Evolutionary conservation across 2,888 invertebrate genomes (phyloP).

Genomic region (Calephelis perditalis): DNA sequence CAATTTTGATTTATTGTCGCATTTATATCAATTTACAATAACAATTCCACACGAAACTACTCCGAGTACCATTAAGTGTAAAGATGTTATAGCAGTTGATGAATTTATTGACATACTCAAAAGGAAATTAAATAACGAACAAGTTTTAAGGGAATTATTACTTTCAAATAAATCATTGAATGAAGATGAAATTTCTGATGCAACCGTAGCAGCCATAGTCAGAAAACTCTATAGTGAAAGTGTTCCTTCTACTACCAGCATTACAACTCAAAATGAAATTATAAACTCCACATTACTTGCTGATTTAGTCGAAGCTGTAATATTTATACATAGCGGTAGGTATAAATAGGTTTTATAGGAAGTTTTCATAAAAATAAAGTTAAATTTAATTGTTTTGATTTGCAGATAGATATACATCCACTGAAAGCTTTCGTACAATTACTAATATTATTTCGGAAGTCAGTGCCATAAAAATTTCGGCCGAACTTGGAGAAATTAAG

Average conservation of each 20-base stretch:
- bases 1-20: conserved; percentile 52
- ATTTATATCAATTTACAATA: conserved; percentile 43
- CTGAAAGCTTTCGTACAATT: conserved; percentile 33
- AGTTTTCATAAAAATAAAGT: not conserved
- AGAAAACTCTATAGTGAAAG: conserved; percentile 57
- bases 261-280: conserved; percentile 42
- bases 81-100: conserved; percentile 50
- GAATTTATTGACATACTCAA: conserved; percentile 58
- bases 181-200: conserved; percentile 44
- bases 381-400: conserved; percentile 19
- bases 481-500: conserved; percentile 52
- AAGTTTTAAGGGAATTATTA: conserved; percentile 51
- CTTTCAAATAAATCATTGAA: conserved; percentile 37
- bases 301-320: conserved; percentile 67
- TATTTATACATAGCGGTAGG: conserved; percentile 60
- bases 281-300: conserved; percentile 64
- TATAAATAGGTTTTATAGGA: conserved; percentile 6
- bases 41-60: conserved; percentile 35
- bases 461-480: conserved; percentile 54
- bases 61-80: conserved; percentile 41
- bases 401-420: conserved; percentile 43
- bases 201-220: conserved; percentile 54
- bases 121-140: conserved; percentile 55
- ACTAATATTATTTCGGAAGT: conserved; percentile 37
- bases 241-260: conserved; percentile 41